Conservation (phyloP, 2,113 vertebrate genomes). For the Gopherus flavomarginatus region DNA sequence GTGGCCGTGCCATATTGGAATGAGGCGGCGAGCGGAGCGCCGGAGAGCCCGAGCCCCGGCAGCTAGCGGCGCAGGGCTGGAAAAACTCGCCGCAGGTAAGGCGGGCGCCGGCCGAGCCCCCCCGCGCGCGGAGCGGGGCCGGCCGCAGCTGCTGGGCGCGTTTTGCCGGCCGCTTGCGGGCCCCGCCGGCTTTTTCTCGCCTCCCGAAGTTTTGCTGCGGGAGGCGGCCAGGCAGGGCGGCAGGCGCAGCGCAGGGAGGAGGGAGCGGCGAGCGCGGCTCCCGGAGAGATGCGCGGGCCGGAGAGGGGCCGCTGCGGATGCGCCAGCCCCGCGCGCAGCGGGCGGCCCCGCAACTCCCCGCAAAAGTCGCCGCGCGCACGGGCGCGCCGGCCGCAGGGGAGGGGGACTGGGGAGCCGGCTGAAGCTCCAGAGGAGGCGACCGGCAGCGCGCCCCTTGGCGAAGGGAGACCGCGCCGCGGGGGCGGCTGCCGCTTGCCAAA, state of each 20-base stretch:
- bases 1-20: constrained; percentile 94
- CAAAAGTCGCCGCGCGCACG: constrained; percentile 45
- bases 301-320: not conserved
- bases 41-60: constrained; percentile 61
- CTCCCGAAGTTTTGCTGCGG: constrained; percentile 56
- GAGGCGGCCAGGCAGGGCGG: constrained; percentile 50
- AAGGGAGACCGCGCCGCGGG: not conserved
- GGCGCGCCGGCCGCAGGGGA: constrained; percentile 48
- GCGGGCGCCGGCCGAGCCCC: constrained; percentile 62
- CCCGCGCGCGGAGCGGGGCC: constrained; percentile 26
- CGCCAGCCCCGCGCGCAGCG: constrained; percentile 49
- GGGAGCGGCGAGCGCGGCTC: not conserved
- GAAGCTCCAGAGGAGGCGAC: constrained; percentile 37
- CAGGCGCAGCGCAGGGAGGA: constrained; percentile 10
- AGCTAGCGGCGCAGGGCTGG: constrained; percentile 83
- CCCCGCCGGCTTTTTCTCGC: constrained; percentile 11
- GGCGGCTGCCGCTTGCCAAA: not conserved
- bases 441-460: constrained; percentile 38
- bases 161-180: constrained; percentile 17
- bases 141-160: not conserved
- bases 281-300: not conserved
- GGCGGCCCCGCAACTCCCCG: constrained; percentile 29
- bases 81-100: constrained; percentile 92
- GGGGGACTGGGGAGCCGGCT: constrained; percentile 55
- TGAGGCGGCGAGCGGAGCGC: constrained; percentile 88